These are phyloP conservation scores for Scytalopus superciliaris DNA, from an alignment of 2,113 vertebrate species.

Conservation along the genomic window DNA sequence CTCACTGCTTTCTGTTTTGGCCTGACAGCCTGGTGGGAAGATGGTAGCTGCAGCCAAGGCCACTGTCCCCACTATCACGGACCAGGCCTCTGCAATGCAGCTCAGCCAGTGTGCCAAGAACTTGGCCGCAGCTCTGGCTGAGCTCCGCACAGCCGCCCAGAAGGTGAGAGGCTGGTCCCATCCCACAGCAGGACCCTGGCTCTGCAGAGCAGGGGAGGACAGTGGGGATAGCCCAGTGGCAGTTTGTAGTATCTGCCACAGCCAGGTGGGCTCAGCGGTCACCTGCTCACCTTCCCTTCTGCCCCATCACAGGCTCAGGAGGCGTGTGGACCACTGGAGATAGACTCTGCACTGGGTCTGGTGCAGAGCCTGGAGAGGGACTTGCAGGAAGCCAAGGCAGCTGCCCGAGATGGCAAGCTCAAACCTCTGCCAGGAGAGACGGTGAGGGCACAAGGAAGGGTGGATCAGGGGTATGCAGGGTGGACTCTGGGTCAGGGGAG, in stretches of 20 bases:
- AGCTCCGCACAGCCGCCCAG: conserved; percentile 91
- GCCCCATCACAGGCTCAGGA: conserved; percentile 85
- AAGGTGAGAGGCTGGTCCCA: conserved; percentile 77
- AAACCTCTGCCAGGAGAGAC: conserved; percentile 93
- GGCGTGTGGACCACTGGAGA: conserved; percentile 93
- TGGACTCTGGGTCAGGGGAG: not conserved
- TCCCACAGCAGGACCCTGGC: too few species aligned
- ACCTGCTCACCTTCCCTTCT: not conserved
- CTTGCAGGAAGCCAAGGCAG: conserved; percentile 89
- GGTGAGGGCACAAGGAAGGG: conserved; percentile 60
- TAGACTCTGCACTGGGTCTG: conserved; percentile 89
- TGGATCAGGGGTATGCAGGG: accelerated
- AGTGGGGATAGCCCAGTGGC: accelerated
- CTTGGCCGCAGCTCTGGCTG: conserved; percentile 87
- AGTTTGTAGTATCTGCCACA: not conserved
- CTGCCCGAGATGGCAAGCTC: conserved; percentile 87
- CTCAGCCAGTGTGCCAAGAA: conserved; percentile 98
- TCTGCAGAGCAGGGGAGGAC: not conserved
- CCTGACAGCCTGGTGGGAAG: conserved; percentile 87
- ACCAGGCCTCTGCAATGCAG: conserved; percentile 91
- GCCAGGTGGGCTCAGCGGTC: accelerated
- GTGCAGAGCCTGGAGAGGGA: conserved; percentile 91
- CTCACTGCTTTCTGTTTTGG: not conserved
- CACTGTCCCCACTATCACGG: conserved; percentile 89
- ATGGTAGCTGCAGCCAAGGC: conserved; percentile 96